Base-by-base conservation (phyloP, 2,888 invertebrate species). In the Drosophila quinaria region DNA sequence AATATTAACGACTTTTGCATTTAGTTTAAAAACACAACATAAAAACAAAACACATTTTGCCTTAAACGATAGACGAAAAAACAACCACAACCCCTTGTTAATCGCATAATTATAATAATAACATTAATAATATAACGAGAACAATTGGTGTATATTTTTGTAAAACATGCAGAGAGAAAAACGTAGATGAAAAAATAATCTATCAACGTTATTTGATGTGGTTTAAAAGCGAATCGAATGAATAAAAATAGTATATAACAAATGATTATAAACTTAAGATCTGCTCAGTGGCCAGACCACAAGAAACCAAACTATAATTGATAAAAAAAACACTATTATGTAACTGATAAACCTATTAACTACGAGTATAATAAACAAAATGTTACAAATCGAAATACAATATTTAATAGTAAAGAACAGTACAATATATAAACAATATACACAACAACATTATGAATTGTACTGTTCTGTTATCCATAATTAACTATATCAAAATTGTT, bases 101-200 rank as follows among this genome's bases (percentile, higher is more conserved):
- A 54, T 59, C 64, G 64, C 56, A 46, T 33, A 50, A 25, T 22
- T 44, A 19, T 55, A 44, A 46, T 22, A 55, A 19, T 55, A 44
- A 46, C 5, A 59, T 31, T 49, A 55, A 44, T 37, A 49, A 29
- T 52, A 35, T 19, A 65, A 29, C 22, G 17, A 49, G 29, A 50
- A 64, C 22, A 41, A 69, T 49, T 72, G 56, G 58, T 75, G 56
- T 83, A 83, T 86, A 83, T 83, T 83, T 83, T 83, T 83, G 69
- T 83, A 83, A 76, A 74, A 63, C 42, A 15, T 71, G 22, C 63
- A 62, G 46, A 52, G 47, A 39, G 22, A 1, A 31, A 33, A 52
- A n/a, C 15, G 52, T 44, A 37, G 17, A 8, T 49, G 42, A 49
- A 64, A 35, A 33, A 62, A 66, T 56, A 64, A 56, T 74, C 72